Evolutionary conservation across 2,113 vertebrate species (phyloP), one percentile per base, ranked within the genome.

Genomic region (Hippocampus abdominalis): DNA sequence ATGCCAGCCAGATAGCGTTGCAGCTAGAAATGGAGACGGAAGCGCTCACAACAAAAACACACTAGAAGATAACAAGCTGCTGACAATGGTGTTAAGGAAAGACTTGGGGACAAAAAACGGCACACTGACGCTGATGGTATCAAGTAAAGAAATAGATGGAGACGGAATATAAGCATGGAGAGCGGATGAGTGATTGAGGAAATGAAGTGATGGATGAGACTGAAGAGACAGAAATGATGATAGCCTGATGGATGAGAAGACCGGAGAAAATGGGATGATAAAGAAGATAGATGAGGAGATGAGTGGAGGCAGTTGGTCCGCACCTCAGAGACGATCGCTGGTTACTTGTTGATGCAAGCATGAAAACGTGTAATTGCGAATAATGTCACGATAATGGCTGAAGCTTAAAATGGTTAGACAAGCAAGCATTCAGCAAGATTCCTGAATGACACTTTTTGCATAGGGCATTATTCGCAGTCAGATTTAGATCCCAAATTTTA

Each of bases 131-230:
- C 68, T 63, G 81, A 87, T 84, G 66, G 40, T 87, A 85, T 85
- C 85, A 44, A 1, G 29, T 64, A 44, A 73, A 68, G 66, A 62
- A 75, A 76, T 68, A 64, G 77, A 76, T 66, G 62, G 25, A 66
- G 65, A 68, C 68, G 32, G 71, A 61, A 72, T 75, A 81, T 77
- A 76, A 73, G 75, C 54, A 69, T 71, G 42, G 53, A 61, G 62
- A 69, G 66, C 64, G 61, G 71, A 71, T 86, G 80, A 82, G 65
- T 80, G 86, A 85, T 85, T 49, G 81, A 76, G 75, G 75, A 86
- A 84, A 76, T 63, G 44, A 72, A 75, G 72, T 89, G 88, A 89
- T 89, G 79, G 85, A 88, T 89, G 86, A 83, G 85, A 82, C 71
- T 18, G 66, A 81, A 75, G 70, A 63, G 49, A 66, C 78, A 74